Evolutionary conservation across 2,113 vertebrate species (phyloP).

Genomic region (Oncorhynchus clarkii): DNA sequence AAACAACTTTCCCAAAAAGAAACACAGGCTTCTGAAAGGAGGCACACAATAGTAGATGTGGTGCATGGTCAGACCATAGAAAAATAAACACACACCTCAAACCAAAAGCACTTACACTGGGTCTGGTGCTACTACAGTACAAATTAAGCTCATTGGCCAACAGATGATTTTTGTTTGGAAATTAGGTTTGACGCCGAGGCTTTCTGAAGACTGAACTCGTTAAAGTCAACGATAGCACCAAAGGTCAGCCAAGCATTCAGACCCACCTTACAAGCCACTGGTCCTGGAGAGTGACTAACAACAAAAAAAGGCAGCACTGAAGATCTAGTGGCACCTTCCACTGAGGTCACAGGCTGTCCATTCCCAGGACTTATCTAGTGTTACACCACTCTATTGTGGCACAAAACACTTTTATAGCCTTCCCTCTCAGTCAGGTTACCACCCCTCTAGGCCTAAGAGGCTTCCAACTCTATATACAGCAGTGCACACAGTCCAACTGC

Average conservation of each 20-base stretch:
- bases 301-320: slow-evolving; percentile 32
- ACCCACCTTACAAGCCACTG: slow-evolving; percentile 27
- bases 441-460: not conserved
- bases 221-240: slow-evolving; percentile 11
- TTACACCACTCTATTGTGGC: slow-evolving; percentile 14
- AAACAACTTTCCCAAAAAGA: not conserved
- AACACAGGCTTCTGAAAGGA: not conserved
- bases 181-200: not conserved
- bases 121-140: not conserved
- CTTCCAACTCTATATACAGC: not conserved
- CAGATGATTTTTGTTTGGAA: not conserved
- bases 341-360: slow-evolving; percentile 21
- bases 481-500: not conserved
- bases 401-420: not conserved
- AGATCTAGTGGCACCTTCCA: slow-evolving; percentile 19
- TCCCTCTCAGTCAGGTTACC: slow-evolving; percentile 1
- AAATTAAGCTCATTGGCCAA: not conserved
- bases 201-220: not conserved
- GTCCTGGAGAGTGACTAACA: slow-evolving; percentile 22
- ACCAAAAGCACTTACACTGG: not conserved
- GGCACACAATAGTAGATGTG: not conserved
- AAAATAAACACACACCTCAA: not conserved
- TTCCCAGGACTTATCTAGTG: not conserved
- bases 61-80: not conserved
- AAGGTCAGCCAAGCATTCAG: slow-evolving; percentile 39